Evolutionary conservation across 1,140 invertebrate species (phyloP).

Genomic region (Lycorma delicatula): DNA sequence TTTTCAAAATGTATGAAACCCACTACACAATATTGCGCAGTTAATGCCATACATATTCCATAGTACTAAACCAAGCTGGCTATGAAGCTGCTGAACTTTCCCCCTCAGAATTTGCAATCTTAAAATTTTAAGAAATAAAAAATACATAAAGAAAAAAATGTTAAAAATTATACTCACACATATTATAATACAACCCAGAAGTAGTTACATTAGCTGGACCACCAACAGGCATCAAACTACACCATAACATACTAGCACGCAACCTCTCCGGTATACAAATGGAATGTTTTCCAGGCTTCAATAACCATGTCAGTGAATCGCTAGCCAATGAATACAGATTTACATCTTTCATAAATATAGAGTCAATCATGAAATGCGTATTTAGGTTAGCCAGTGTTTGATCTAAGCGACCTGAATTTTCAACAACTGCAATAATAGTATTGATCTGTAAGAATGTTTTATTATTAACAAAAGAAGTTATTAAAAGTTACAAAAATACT

Average conservation of each 20-base stretch:
- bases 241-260: not conserved
- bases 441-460: too few species aligned
- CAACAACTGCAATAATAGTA: not conserved
- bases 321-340: not conserved
- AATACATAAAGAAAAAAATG: too few species aligned
- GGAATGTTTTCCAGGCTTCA: not conserved
- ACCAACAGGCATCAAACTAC: not conserved
- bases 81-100: too few species aligned
- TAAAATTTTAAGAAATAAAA: too few species aligned
- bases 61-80: too few species aligned
- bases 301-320: not conserved
- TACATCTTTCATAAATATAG: not conserved
- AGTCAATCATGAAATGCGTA: not conserved
- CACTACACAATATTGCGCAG: too few species aligned
- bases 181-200: not conserved
- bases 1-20: too few species aligned
- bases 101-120: too few species aligned
- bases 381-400: not conserved
- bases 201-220: not conserved
- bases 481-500: not conserved
- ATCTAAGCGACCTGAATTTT: not conserved
- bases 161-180: not conserved
- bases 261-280: not conserved
- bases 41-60: too few species aligned
- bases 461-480: too few species aligned